Base-by-base conservation (phyloP, 2,113 vertebrate genomes). In the Pachyramphus minor region DNA sequence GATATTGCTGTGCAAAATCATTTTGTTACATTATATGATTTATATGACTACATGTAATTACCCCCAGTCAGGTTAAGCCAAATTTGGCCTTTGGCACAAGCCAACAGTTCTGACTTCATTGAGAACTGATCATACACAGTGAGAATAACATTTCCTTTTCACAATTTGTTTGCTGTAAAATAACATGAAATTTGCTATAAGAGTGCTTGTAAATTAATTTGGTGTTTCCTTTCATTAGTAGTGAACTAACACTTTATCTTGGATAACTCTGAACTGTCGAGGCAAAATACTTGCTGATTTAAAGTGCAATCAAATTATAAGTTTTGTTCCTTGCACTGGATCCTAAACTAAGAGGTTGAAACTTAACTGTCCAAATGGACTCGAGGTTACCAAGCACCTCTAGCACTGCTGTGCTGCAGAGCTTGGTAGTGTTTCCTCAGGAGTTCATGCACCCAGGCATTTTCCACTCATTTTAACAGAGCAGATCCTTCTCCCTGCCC, bases 361-460 rank as follows among this genome's bases (percentile, higher is more conserved):
- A 42, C 35, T 74, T 3, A 4, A 39, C 28, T 60, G 30, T 18
- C 49, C 22, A 19, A 27, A 15, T 7, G 30, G 20, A 84, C 10
- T 3, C 1, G 12, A 72, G 33, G 15, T 60, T 52, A 53, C 23
- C 30, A 30, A 3, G 2, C 27, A 9, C n/a, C 47, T 56, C 6
- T 4, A 19, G 37, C 24, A 18, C 33, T 47, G 37, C 59, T 73
- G 39, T 64, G 49, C 35, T 67, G 42, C 66, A 49, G 47, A 74
- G n/a, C 63, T 64, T 28, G 39, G 1, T 20, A 24, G 49, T 7
- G 31, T 60, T 82, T 77, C 37, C 45, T 37, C 62, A 31, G 28
- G 37, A 52, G 27, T 50, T 81, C 14, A 4, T 24, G 27, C 23
- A 30, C 47, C 42, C 25, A 21, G 6, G 22, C 0, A 0, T 77